Conservation (phyloP, 2,888 invertebrate species). For the Tubulanus polymorphus region DNA sequence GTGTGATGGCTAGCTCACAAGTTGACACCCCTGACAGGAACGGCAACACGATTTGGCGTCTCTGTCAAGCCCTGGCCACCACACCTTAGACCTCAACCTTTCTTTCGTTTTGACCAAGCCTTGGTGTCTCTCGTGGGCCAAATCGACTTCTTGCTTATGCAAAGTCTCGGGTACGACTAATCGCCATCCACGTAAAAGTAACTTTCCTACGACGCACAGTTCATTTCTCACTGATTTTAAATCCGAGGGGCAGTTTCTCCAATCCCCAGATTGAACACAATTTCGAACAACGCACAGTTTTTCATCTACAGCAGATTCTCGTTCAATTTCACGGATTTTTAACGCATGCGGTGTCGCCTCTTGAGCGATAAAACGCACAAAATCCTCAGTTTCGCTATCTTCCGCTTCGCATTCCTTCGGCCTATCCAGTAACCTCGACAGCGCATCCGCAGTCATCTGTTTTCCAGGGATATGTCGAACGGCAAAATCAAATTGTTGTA, state of each 20-base stretch:
- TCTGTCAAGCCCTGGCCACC: constrained; percentile 21
- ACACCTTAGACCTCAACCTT: constrained; percentile 13
- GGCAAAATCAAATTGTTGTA: constrained; percentile 8
- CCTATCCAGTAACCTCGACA: not conserved
- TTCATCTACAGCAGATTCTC: not conserved
- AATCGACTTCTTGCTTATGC: constrained; percentile 6
- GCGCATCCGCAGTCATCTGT: constrained; percentile 12
- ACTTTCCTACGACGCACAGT: constrained; percentile 5
- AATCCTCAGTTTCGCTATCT: not conserved
- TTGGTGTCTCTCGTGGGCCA: constrained; percentile 20
- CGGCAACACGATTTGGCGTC: constrained; percentile 16
- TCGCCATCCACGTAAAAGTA: constrained; percentile 5
- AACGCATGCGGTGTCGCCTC: constrained; percentile 8
- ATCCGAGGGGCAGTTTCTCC: not conserved
- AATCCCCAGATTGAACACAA: not conserved
- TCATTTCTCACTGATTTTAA: constrained; percentile 6
- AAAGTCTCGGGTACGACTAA: constrained; percentile 5
- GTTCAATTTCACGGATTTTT: not conserved
- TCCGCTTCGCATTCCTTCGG: not conserved
- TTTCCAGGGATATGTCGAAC: constrained; percentile 13
- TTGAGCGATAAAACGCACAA: constrained; percentile 1
- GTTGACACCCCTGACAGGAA: constrained; percentile 20
- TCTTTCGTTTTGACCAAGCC: constrained; percentile 16
- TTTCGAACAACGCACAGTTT: not conserved
- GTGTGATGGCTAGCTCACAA: constrained; percentile 7